Base-by-base conservation (phyloP, 2,113 vertebrate species). In the Xenopus laevis region DNA sequence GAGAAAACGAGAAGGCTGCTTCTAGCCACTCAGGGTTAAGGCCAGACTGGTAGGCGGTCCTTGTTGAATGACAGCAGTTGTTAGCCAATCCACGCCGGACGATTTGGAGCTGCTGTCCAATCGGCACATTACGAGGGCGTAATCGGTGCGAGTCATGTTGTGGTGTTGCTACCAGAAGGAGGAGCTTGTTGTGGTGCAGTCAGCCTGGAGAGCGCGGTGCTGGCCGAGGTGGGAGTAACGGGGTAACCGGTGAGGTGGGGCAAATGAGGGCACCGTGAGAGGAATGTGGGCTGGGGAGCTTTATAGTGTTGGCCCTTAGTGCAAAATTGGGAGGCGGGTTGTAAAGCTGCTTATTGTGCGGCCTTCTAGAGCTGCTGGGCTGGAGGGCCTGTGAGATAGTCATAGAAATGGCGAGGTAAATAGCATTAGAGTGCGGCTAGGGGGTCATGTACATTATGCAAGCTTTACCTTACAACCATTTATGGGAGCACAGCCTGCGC, bases 141-240 rank as follows among this genome's bases (percentile, higher is more conserved):
- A 50, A 13, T 27, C 52, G n/a, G 23, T 20, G 8, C 52, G 63
- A 66, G 62, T 66, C 71, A 58, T 73, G 71, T 73, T 73, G 71
- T 72, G 71, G 62, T 72, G 71, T 73, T 73, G 71, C 65, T 73
- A 18, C 71, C 71, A 66, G 71, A 59, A 30, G 71, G 71, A 63
- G 71, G 63, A 58, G 71, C 71, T 20, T 33, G 52, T 53, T 73
- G 71, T 73, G 71, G 71, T 73, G 71, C 71, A 73, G 71, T 73
- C 71, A 73, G 71, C 40, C 63, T 58, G 63, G 71, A 63, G 63
- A 73, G 71, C 63, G 71, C 71, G 63, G 71, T 65, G 71, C 57
- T 73, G 71, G 71, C 33, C 47, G 63, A 73, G 71, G 71, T 73
- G 71, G 62, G 71, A 66, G 33, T 58, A 27, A 73, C 71, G 20